Conservation (phyloP, 2,797 vertebrate species). For the Lithobates pipiens region DNA sequence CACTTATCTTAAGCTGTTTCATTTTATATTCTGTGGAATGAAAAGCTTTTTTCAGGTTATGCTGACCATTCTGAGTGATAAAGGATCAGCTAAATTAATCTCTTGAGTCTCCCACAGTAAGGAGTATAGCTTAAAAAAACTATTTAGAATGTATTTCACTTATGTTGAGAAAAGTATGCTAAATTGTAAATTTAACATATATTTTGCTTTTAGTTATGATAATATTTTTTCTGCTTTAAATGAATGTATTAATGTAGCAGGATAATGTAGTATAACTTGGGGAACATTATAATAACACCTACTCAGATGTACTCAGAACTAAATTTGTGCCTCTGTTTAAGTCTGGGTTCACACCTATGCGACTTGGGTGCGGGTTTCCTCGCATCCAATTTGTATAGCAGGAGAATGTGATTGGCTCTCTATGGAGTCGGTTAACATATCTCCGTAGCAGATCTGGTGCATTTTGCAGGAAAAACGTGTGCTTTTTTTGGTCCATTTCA, state of each 20-base stretch:
- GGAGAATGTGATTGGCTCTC: too few relatives aligned
- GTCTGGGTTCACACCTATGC: too few relatives aligned
- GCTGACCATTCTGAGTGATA: slow-evolving; percentile 60
- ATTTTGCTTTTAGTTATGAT: slow-evolving; percentile 6
- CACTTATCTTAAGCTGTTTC: slow-evolving; percentile 61
- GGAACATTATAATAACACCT: background rate
- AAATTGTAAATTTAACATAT: slow-evolving; percentile 28
- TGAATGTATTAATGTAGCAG: background rate
- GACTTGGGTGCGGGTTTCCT: too few relatives aligned
- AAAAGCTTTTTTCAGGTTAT: slow-evolving; percentile 52
- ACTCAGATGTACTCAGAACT: too few relatives aligned
- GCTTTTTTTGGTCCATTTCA: too few relatives aligned
- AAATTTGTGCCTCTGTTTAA: too few relatives aligned
- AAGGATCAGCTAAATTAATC: slow-evolving; percentile 60
- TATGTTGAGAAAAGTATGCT: slow-evolving; percentile 42
- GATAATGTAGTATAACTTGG: background rate
- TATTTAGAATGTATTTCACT: slow-evolving; percentile 19
- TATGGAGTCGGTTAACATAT: too few relatives aligned
- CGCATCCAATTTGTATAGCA: too few relatives aligned
- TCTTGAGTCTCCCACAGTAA: slow-evolving; percentile 33
- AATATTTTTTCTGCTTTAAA: background rate
- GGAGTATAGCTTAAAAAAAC: slow-evolving; percentile 35
- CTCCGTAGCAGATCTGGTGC: too few relatives aligned
- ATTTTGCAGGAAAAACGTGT: too few relatives aligned
- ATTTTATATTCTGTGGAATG: slow-evolving; percentile 48